Percentiles rank a stretch among this genome's conserved stretches.
Evolutionary conservation across 1,140 invertebrate genomes (phyloP).

Genomic region (Chironomus striatipennis): DNA sequence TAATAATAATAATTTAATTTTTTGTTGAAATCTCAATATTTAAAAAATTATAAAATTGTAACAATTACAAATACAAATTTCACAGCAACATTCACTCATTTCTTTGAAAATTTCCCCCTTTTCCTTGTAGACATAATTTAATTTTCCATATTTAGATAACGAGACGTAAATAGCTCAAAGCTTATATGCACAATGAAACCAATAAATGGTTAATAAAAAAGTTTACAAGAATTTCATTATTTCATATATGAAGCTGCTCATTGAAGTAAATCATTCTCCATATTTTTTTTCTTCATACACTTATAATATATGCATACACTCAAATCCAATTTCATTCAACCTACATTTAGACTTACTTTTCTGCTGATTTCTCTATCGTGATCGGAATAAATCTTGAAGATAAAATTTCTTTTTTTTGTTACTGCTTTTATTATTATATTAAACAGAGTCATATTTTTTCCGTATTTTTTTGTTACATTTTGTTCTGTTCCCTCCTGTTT

Average conservation of each 20-base stretch:
- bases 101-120: too few species aligned
- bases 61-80: too few species aligned
- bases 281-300: too few species aligned
- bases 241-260: conserved; percentile 6
- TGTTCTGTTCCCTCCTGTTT: too few species aligned
- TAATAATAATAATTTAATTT: too few species aligned
- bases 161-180: too few species aligned
- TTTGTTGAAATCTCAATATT: too few species aligned
- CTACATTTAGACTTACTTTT: background rate
- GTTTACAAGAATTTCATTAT: conserved; percentile 4
- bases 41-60: too few species aligned
- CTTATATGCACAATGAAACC: background rate
- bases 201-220: background rate
- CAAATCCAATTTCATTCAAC: background rate
- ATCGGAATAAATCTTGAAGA: background rate
- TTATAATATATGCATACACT: background rate
- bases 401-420: background rate
- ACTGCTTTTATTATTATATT: background rate
- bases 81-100: too few species aligned
- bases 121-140: too few species aligned
- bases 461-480: too few species aligned
- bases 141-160: too few species aligned
- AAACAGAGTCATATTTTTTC: conserved; percentile 3
- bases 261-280: background rate
- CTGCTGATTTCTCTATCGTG: conserved; percentile 6